Conservation (phyloP, 2,797 vertebrate genomes). For the Darevskia nairensis region DNA sequence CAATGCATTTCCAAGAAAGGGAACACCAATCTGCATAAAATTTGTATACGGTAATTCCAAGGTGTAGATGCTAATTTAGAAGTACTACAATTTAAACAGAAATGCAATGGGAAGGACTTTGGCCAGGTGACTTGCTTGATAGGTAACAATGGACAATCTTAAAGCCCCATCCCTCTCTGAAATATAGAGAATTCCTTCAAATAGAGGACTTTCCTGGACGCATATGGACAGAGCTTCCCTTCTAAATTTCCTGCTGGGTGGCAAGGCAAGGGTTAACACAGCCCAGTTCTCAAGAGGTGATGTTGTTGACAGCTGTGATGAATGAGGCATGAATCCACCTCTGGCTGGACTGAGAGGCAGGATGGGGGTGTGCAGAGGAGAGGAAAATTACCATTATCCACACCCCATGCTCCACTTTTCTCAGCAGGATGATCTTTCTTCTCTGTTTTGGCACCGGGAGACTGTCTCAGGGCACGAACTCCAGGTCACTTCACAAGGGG, state of each 20-base stretch:
- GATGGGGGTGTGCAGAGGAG: background rate
- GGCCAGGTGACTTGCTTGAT: too few relatives aligned
- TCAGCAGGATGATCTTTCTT: background rate
- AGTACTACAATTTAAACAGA: too few relatives aligned
- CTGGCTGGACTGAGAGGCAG: constrained; percentile 1
- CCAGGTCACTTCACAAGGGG: background rate
- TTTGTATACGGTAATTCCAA: too few relatives aligned
- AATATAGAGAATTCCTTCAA: too few relatives aligned
- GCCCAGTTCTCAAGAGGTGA: background rate
- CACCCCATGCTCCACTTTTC: background rate
- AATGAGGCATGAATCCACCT: background rate
- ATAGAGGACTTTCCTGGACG: background rate
- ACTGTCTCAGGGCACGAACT: background rate
- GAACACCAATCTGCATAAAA: too few relatives aligned
- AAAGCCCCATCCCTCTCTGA: background rate
- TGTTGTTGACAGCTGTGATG: constrained; percentile 17
- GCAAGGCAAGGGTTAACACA: background rate
- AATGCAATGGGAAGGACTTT: too few relatives aligned
- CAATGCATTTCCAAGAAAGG: too few relatives aligned
- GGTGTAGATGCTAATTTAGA: too few relatives aligned
- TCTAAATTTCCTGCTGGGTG: background rate
- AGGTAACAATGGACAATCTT: too few relatives aligned
- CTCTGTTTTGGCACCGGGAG: background rate
- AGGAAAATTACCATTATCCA: background rate
- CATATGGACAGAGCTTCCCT: background rate